A percentile compares a stretch with the other conserved stretches of the same genome.
phyloP scores from a whole-genome alignment of 2,113 vertebrate genomes.

The Coturnix japonica region DNA sequence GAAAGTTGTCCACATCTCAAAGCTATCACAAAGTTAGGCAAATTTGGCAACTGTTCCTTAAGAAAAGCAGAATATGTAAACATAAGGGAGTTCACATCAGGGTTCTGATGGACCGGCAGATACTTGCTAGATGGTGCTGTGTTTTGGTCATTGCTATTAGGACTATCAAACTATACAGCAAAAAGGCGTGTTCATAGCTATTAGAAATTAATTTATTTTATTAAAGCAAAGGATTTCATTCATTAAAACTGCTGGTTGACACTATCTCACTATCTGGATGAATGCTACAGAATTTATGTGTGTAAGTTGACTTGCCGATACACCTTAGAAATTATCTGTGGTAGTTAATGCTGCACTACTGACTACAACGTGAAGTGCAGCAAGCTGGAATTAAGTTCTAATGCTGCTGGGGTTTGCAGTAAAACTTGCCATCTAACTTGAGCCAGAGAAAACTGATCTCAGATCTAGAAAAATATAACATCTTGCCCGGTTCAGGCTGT shows the following conservation, averaged over 20 bases:
- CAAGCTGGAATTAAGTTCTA: background rate
- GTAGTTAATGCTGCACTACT: rapidly evolving
- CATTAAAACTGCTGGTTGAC: background rate
- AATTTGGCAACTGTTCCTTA: constrained; percentile 17
- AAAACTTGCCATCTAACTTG: background rate
- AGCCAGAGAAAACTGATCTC: background rate
- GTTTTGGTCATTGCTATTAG: constrained; percentile 1
- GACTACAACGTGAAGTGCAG: rapidly evolving
- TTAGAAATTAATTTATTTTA: background rate
- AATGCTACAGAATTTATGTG: background rate
- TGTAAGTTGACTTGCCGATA: background rate
- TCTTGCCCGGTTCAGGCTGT: background rate
- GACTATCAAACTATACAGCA: background rate
- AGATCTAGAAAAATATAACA: background rate
- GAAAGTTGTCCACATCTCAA: constrained; percentile 48
- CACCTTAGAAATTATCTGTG: rapidly evolving
- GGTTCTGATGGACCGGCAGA: background rate
- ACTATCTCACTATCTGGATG: background rate
- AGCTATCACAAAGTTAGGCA: constrained; percentile 44
- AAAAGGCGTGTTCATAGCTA: background rate
- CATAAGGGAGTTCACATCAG: background rate
- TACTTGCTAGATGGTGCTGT: background rate
- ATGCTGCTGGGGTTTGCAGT: background rate
- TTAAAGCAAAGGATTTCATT: background rate
- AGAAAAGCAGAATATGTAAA: background rate